These are phyloP conservation scores for Myotis yumanensis DNA, from an alignment of 2,113 vertebrate genomes.

Conservation along the genomic window DNA sequence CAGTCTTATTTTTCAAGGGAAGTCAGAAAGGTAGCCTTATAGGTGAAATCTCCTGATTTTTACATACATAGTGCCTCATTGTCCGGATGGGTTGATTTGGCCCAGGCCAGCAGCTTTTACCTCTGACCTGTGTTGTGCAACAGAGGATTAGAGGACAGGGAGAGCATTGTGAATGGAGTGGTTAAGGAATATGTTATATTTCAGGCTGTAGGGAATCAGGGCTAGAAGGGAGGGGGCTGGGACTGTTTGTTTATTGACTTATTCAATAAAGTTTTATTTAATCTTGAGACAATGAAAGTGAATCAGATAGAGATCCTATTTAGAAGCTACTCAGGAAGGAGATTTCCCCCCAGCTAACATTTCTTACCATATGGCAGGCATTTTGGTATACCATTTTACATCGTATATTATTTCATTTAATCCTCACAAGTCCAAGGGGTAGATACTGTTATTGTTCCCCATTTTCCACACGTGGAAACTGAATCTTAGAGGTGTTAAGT, in stretches of 20 bases:
- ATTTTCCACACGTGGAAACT: constrained; percentile 11
- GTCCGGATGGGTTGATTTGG: background rate
- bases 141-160: background rate
- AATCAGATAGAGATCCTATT: background rate
- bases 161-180: background rate
- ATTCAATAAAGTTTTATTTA: constrained; percentile 25
- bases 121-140: background rate
- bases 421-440: background rate
- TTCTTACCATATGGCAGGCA: background rate
- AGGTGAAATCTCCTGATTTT: background rate
- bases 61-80: background rate
- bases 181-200: background rate
- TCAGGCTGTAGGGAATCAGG: background rate
- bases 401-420: background rate
- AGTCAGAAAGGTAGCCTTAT: background rate
- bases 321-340: background rate
- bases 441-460: background rate
- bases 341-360: background rate
- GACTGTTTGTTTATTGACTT: background rate
- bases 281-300: background rate
- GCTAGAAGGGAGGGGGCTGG: background rate
- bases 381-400: background rate
- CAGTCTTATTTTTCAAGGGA: background rate
- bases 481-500: background rate
- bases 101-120: background rate